A percentile compares a stretch with the other conserved stretches of the same genome.
Conservation (phyloP, 2,888 invertebrate species). For the Drosophila melanosoma region DNA sequence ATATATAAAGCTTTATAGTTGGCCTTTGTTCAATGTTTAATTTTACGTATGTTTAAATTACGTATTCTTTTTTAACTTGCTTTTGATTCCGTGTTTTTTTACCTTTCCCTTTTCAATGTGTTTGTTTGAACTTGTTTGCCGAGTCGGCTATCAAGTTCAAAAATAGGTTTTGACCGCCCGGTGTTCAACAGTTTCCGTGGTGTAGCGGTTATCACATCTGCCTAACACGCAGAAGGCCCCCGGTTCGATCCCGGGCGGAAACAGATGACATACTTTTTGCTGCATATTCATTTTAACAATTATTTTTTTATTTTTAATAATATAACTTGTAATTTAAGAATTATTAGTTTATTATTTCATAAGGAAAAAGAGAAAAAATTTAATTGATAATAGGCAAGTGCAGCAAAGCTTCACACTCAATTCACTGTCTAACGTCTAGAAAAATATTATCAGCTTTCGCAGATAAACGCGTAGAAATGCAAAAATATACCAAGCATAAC, state of each 20-base stretch:
- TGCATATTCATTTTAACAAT: no score
- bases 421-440: constrained; percentile 19
- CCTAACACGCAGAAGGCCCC: constrained; percentile 86
- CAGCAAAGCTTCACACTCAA: constrained; percentile 3
- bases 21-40: constrained; percentile 11
- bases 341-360: background rate
- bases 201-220: constrained; percentile 86
- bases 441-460: constrained; percentile 13
- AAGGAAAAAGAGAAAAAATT: background rate
- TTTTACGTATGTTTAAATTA: background rate
- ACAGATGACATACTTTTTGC: constrained; percentile 25
- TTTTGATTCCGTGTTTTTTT: constrained; percentile 10
- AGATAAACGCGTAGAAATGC: constrained; percentile 1
- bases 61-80: background rate
- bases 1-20: background rate
- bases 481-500: constrained; percentile 29
- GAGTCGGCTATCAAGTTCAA: constrained; percentile 16
- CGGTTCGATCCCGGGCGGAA: constrained; percentile 85
- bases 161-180: rapidly evolving
- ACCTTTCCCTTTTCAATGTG: constrained; percentile 40
- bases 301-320: no score
- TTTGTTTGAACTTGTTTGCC: constrained; percentile 44
- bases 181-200: constrained; percentile 82
- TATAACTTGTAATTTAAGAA: background rate
- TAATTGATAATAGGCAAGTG: constrained; percentile 1